phyloP scores from a whole-genome alignment of 2,888 invertebrate species.

The Limenitis camilla region DNA sequence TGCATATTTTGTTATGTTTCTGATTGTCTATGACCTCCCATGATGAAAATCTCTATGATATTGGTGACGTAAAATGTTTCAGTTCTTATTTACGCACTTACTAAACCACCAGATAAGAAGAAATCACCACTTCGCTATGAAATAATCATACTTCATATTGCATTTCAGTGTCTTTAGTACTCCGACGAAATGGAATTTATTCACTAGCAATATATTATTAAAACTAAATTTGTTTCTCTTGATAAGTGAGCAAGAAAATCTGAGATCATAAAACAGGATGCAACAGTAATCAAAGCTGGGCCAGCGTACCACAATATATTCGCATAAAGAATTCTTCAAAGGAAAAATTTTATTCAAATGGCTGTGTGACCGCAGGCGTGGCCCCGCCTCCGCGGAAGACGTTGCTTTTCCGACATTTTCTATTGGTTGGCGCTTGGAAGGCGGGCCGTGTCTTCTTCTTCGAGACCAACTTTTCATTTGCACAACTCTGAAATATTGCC shows the following conservation, averaged over 20 bases:
- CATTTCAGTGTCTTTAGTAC: too few species aligned
- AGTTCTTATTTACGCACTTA: too few species aligned
- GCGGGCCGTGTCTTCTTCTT: slow-evolving; percentile 61
- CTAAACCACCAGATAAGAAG: too few species aligned
- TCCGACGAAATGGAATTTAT: too few species aligned
- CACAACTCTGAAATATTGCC: slow-evolving; percentile 69
- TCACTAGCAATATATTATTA: background rate
- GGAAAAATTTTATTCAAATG: slow-evolving; percentile 66
- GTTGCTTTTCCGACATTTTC: slow-evolving; percentile 67
- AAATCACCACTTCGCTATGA: too few species aligned
- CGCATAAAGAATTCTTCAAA: slow-evolving; percentile 68
- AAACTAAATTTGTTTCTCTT: slow-evolving; percentile 2
- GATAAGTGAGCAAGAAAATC: slow-evolving; percentile 8
- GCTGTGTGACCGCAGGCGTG: slow-evolving; percentile 57
- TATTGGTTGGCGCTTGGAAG: slow-evolving; percentile 65
- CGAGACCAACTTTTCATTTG: slow-evolving; percentile 72
- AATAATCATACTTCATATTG: too few species aligned
- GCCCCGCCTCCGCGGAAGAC: slow-evolving; percentile 70
- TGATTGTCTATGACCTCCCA: too few species aligned
- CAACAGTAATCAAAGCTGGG: slow-evolving; percentile 29
- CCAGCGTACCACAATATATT: slow-evolving; percentile 49
- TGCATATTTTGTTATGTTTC: too few species aligned
- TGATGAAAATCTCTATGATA: too few species aligned
- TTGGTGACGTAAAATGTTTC: too few species aligned
- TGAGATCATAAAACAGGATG: slow-evolving; percentile 24